These are phyloP conservation scores for Scelioninae gen. 2 DNA, from an alignment of 2,888 invertebrate species.

Conservation along the genomic window DNA sequence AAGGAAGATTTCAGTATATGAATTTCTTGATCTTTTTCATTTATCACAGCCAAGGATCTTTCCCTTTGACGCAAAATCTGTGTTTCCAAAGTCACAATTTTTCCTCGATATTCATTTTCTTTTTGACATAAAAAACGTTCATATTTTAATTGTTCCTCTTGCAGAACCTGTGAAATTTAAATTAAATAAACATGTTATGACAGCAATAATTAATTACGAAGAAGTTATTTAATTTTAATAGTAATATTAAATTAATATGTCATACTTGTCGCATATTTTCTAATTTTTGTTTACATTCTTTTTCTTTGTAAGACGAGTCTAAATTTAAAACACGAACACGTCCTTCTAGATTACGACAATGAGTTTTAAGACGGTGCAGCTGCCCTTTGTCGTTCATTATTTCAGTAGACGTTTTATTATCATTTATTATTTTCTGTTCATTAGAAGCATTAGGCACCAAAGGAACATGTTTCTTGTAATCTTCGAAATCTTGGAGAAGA, in stretches of 20 bases:
- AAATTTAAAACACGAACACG: conserved; percentile 80
- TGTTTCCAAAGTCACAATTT: conserved; percentile 81
- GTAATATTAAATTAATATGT: no score
- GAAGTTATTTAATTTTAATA: background rate
- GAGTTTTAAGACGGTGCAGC: conserved; percentile 77
- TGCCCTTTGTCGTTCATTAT: conserved; percentile 68
- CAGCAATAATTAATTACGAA: background rate
- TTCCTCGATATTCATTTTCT: conserved; percentile 77
- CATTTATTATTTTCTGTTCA: conserved; percentile 49
- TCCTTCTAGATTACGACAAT: conserved; percentile 82
- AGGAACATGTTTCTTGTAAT: conserved; percentile 77
- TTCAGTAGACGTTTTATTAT: conserved; percentile 62
- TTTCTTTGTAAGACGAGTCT: conserved; percentile 81
- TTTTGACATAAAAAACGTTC: conserved; percentile 69
- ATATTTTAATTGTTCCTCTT: conserved; percentile 69
- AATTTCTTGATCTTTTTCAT: conserved; percentile 88
- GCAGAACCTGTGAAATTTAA: conserved; percentile 60
- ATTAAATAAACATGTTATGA: background rate
- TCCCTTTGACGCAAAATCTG: conserved; percentile 87
- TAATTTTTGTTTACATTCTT: conserved; percentile 79
- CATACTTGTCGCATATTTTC: conserved; percentile 78
- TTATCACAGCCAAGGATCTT: conserved; percentile 84
- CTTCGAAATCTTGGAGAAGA: conserved; percentile 82
- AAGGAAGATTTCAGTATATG: conserved; percentile 79
- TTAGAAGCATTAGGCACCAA: conserved; percentile 52